Percentiles rank a stretch among this genome's conserved stretches.
These are phyloP conservation scores for Endotricha flammealis DNA, from an alignment of 2,888 invertebrate genomes.

Conservation along the genomic window DNA sequence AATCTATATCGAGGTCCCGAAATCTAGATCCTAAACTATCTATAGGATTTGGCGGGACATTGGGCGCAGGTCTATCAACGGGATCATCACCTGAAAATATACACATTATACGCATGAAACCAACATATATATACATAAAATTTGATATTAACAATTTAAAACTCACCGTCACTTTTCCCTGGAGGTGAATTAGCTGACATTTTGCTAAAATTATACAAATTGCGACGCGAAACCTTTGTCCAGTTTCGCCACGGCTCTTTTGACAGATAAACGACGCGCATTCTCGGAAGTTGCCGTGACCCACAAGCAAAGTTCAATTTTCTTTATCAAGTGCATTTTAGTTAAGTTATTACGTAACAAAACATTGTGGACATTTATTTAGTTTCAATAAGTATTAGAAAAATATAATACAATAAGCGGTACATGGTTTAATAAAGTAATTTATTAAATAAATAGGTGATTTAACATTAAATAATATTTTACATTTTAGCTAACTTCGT, in stretches of 20 bases:
- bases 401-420: no score
- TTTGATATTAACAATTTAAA: constrained; percentile 4
- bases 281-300: constrained; percentile 41
- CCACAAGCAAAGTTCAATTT: not conserved
- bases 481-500: constrained; percentile 24
- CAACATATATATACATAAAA: constrained; percentile 8
- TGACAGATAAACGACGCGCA: constrained; percentile 56
- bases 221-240: constrained; percentile 62
- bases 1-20: constrained; percentile 78
- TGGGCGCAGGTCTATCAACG: constrained; percentile 33
- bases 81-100: constrained; percentile 52
- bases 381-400: no score
- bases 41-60: constrained; percentile 59
- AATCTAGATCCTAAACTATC: constrained; percentile 53
- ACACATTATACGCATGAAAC: no score
- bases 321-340: no score
- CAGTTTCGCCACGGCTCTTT: constrained; percentile 52
- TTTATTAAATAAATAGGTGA: no score
- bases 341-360: constrained; percentile 11
- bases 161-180: constrained; percentile 62
- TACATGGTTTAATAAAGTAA: no score
- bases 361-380: no score
- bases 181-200: constrained; percentile 72
- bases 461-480: no score
- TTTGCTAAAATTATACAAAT: constrained; percentile 52